Percentiles rank a stretch among this genome's conserved stretches.
Evolutionary conservation across 2,113 vertebrate genomes (phyloP).

Genomic region (Chloroceryle aenea): DNA sequence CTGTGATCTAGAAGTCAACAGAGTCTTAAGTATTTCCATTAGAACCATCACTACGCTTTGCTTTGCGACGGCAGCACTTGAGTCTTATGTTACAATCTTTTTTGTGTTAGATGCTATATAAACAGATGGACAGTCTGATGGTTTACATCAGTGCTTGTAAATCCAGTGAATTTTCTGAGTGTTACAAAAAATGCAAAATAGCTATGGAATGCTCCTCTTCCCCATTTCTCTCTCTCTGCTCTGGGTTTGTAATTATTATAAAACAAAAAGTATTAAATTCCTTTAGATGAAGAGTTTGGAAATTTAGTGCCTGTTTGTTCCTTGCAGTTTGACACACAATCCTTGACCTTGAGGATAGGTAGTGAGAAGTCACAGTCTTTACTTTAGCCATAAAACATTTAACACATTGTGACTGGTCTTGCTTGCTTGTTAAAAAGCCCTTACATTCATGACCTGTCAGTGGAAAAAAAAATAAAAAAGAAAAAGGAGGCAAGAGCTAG

Average conservation of each 20-base stretch:
- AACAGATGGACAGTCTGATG: background rate
- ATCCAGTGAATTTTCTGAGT: background rate
- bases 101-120: fast-evolving
- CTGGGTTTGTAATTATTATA: background rate
- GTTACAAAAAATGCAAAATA: background rate
- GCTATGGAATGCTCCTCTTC: background rate
- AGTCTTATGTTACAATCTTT: background rate
- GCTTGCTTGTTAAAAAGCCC: background rate
- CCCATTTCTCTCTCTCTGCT: background rate
- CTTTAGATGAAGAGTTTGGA: background rate
- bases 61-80: background rate
- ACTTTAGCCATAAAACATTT: background rate
- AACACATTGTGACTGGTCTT: background rate
- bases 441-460: background rate
- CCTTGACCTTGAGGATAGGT: background rate
- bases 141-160: background rate
- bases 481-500: background rate
- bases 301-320: background rate
- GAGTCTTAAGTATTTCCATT: background rate
- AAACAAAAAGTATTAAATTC: background rate
- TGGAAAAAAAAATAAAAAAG: background rate
- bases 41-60: background rate
- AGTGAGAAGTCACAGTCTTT: background rate
- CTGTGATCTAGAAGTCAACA: background rate
- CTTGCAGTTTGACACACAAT: background rate